phyloP scores from a whole-genome alignment of 2,888 invertebrate species.

The Rhogogaster chlorosoma region DNA sequence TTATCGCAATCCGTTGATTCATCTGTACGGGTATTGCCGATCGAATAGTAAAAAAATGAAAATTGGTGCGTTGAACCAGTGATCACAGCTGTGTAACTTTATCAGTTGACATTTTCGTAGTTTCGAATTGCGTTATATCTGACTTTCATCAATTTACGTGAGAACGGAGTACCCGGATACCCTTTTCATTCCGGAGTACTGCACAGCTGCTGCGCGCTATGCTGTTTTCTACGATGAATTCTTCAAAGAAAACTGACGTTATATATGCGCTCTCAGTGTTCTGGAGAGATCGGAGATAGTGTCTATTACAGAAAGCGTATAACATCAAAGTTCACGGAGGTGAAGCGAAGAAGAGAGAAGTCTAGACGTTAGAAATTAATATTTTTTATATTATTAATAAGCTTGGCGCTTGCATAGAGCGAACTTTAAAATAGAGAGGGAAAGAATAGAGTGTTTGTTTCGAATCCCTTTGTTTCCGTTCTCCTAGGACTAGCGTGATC shows the following conservation, averaged over 20 bases:
- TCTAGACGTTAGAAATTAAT: neutral
- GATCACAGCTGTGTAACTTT: neutral
- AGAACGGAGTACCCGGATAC: neutral
- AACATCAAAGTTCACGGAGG: conserved; percentile 4
- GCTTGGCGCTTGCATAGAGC: neutral
- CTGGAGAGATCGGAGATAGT: neutral
- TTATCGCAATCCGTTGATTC: neutral
- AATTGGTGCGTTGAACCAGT: conserved; percentile 2
- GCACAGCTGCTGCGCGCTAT: neutral
- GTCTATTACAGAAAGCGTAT: conserved; percentile 4
- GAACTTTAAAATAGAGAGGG: neutral
- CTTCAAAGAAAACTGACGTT: neutral
- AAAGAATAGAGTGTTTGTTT: neutral
- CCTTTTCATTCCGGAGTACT: neutral
- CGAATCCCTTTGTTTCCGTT: conserved; percentile 7
- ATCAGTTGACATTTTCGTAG: neutral
- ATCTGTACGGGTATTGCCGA: neutral
- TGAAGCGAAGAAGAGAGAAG: neutral
- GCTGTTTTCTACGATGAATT: neutral
- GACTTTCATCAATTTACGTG: neutral
- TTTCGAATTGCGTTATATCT: neutral
- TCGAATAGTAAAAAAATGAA: neutral
- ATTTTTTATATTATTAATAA: conserved; percentile 21
- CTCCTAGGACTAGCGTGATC: neutral
- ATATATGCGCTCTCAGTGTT: neutral